Conservation (phyloP, 1,140 invertebrate species). For the Homalodisca vitripennis region DNA sequence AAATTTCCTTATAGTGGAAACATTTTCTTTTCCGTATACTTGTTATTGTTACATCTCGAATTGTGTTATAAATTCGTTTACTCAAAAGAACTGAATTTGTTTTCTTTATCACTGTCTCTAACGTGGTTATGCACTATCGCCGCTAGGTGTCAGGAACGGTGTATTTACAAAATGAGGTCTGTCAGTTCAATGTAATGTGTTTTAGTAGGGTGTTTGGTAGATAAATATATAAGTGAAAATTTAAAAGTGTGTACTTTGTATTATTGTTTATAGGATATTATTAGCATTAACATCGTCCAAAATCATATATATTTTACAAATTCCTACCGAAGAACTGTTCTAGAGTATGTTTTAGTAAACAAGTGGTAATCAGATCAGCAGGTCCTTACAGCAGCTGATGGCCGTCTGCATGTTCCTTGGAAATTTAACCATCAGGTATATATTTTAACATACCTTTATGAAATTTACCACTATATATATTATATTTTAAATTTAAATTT, state of each 20-base stretch:
- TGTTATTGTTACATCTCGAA: too few relatives aligned
- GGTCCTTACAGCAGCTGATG: conserved; percentile 31
- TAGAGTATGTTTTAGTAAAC: conserved; percentile 14
- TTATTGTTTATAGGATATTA: neutral
- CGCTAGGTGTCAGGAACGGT: too few relatives aligned
- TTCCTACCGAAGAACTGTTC: neutral
- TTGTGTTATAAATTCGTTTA: too few relatives aligned
- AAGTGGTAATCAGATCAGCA: conserved; percentile 30
- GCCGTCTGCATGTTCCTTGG: conserved; percentile 27
- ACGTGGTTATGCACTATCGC: too few relatives aligned
- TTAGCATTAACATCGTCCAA: neutral
- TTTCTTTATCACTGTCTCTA: too few relatives aligned
- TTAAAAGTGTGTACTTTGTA: neutral
- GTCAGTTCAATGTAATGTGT: conserved; percentile 29
- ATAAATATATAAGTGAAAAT: conserved; percentile 17
- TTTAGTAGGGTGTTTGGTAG: conserved; percentile 25
- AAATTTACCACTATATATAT: neutral
- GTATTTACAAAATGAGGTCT: conserved; percentile 25
- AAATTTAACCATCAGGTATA: conserved; percentile 27
- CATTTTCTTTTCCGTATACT: too few relatives aligned
- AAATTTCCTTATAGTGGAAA: too few relatives aligned
- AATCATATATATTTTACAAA: neutral
- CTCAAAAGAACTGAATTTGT: too few relatives aligned
- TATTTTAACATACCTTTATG: neutral
- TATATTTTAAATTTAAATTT: neutral